Conservation (phyloP, 2,888 invertebrate species). For the Cybosia mesomella region DNA sequence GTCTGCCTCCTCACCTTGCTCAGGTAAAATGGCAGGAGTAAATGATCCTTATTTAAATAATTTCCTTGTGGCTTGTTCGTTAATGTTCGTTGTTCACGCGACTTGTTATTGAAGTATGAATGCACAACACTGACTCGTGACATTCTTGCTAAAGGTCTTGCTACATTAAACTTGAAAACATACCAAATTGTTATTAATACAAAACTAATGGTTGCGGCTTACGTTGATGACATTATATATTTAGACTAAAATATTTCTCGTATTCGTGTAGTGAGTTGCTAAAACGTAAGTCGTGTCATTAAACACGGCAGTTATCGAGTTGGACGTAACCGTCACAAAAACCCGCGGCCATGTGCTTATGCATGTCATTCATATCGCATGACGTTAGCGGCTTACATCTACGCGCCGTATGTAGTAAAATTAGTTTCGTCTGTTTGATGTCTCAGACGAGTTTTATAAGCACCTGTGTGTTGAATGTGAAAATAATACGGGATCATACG, state of each 20-base stretch:
- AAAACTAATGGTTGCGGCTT: neutral
- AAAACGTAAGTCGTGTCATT: constrained; percentile 32
- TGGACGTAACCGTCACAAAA: constrained; percentile 52
- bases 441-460: constrained; percentile 61
- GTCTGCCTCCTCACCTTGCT: neutral
- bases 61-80: constrained; percentile 8
- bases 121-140: neutral
- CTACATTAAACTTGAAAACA: neutral
- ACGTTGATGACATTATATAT: too few species aligned
- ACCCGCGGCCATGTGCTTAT: constrained; percentile 56
- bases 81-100: constrained; percentile 13
- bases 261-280: constrained; percentile 19
- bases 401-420: constrained; percentile 62
- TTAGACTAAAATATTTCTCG: neutral
- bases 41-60: constrained; percentile 17
- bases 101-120: constrained; percentile 10
- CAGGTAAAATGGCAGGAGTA: constrained; percentile 3
- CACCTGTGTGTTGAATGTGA: constrained; percentile 40
- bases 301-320: constrained; percentile 39
- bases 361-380: constrained; percentile 79
- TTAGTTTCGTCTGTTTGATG: constrained; percentile 68
- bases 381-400: constrained; percentile 66
- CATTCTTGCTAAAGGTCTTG: neutral
- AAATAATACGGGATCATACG: constrained; percentile 14
- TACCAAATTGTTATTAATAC: neutral